Percentiles rank a stretch among this genome's conserved stretches.
Evolutionary conservation across 2,888 invertebrate genomes (phyloP).

Genomic region (Neoaliturus tenellus): DNA sequence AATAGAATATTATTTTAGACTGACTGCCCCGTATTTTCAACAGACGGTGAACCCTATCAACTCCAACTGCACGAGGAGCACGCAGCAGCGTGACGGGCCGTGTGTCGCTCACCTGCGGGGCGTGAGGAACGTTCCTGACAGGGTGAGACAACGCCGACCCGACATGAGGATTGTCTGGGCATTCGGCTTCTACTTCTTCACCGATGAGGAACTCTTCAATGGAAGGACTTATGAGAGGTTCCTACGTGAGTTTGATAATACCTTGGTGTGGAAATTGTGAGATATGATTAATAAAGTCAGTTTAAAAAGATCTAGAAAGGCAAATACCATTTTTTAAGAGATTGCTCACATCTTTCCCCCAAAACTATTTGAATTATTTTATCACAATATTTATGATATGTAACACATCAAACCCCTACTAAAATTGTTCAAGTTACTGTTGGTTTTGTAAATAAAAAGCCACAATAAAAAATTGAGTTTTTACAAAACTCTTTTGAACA

Average conservation of each 20-base stretch:
- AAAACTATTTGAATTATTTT: too few relatives aligned
- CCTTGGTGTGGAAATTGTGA: too few relatives aligned
- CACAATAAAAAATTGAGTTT: too few relatives aligned
- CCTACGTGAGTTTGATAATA: constrained; percentile 57
- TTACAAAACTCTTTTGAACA: too few relatives aligned
- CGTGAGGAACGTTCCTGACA: not conserved
- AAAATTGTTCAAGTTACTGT: too few relatives aligned
- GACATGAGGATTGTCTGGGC: constrained; percentile 54
- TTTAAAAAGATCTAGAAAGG: too few relatives aligned
- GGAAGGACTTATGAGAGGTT: constrained; percentile 55
- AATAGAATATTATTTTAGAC: not conserved
- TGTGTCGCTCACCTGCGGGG: constrained; percentile 30
- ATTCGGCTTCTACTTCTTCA: constrained; percentile 59
- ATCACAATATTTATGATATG: too few relatives aligned
- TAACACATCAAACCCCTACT: too few relatives aligned
- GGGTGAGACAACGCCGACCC: constrained; percentile 43
- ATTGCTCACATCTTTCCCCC: too few relatives aligned
- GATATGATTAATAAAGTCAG: too few relatives aligned
- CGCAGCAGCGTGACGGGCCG: constrained; percentile 34
- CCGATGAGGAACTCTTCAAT: constrained; percentile 56
- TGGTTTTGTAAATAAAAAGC: too few relatives aligned
- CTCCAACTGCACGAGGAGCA: constrained; percentile 53
- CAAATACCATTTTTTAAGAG: too few relatives aligned
- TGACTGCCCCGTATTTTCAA: not conserved
- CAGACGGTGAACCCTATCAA: constrained; percentile 59